Base-by-base conservation (phyloP, 2,797 vertebrate species). In the Sandelia bainsii region DNA sequence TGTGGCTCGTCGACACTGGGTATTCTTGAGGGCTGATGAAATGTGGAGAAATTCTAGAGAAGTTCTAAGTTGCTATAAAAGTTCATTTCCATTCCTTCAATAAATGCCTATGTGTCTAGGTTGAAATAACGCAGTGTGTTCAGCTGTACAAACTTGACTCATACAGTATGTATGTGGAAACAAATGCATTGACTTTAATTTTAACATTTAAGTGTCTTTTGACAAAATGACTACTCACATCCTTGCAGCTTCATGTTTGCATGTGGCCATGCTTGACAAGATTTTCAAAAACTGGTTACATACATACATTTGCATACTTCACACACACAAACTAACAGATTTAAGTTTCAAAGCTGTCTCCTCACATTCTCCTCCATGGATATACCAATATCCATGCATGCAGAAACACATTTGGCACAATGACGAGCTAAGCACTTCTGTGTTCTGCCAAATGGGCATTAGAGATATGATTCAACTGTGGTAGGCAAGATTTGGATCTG, bases 381-480 rank as follows among this genome's bases (percentile, higher is more conserved):
- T 59, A 66, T 29, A 14, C 17, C 22, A 69, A 63, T 65, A 77
- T 78, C 77, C 61, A 72, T 42, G 54, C 57, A 68, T 68, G 70
- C 77, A 82, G 75, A 80, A 80, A 61, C 12, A 19, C 52, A 37
- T 37, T 77, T 80, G 77, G 83, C 79, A 57, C 40, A 2, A 42
- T 57, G 79, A 81, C 49, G 68, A 63, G 69, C 48, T 51, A 70
- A 70, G 57, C 69, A 77, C 54, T 62, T 60, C 53, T 44, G 44
- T n/a, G 27, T 23, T 52, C 82, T 79, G 71, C 81, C 81, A 82
- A 80, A 80, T 65, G 75, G 49, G 78, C 63, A 76, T 68, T 72
- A 87, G 69, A 77, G 73, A 88, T 84, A 69, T 51, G 56, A 88
- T 74, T 87, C 70, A 85, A 75, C 71, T 66, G 71, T 23, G 51